Evolutionary conservation across 2,888 invertebrate genomes (phyloP).

Genomic region (Drosophila ezoana): DNA sequence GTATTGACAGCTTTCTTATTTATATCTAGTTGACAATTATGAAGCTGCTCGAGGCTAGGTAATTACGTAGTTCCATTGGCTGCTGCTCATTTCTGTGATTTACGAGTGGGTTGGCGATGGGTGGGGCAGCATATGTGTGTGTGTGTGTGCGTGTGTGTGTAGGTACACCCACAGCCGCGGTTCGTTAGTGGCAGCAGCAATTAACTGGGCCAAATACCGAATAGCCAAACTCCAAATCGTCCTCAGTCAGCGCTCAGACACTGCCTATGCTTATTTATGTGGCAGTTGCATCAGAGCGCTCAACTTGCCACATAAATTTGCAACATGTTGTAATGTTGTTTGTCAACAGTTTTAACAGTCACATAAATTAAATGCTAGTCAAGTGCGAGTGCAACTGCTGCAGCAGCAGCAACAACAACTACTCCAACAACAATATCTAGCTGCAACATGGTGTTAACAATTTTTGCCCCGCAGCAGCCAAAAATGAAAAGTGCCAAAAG

Average conservation of each 20-base stretch:
- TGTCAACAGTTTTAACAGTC: constrained; percentile 78
- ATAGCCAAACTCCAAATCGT: constrained; percentile 4
- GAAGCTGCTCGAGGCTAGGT: constrained; percentile 12
- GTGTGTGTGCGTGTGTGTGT: neutral
- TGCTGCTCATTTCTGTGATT: constrained; percentile 31
- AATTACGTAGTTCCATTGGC: constrained; percentile 23
- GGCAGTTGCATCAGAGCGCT: constrained; percentile 69
- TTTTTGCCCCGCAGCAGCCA: constrained; percentile 63
- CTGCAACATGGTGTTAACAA: constrained; percentile 78
- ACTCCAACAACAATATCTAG: constrained; percentile 38
- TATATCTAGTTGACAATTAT: constrained; percentile 31
- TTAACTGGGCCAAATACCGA: constrained; percentile 43
- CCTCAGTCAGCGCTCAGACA: neutral
- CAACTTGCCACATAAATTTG: constrained; percentile 78
- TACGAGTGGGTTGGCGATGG: neutral
- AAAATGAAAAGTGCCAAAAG: constrained; percentile 40
- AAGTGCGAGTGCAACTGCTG: constrained; percentile 70
- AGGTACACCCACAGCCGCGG: constrained; percentile 1
- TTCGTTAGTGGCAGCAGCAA: constrained; percentile 18
- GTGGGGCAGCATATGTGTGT: neutral
- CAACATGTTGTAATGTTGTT: constrained; percentile 79
- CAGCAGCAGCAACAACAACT: constrained; percentile 38
- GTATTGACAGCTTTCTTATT: neutral
- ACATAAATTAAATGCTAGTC: constrained; percentile 77
- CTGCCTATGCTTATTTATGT: constrained; percentile 63